A percentile compares a stretch with the other conserved stretches of the same genome.
phyloP scores from a whole-genome alignment of 2,113 vertebrate genomes.

The Pyxicephalus adspersus region DNA sequence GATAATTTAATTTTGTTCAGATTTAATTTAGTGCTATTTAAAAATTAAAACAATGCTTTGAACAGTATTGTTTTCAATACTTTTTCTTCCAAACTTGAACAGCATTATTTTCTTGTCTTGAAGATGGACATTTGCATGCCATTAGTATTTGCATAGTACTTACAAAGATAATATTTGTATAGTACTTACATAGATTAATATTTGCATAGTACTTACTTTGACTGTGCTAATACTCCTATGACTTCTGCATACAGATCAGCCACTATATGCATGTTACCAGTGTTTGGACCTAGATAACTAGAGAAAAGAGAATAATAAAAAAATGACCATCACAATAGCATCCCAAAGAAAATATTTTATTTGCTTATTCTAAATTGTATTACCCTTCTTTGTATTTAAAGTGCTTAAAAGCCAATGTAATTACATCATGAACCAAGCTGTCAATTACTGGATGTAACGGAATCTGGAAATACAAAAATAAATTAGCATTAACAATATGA shows the following conservation, averaged over 20 bases:
- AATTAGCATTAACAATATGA: not conserved
- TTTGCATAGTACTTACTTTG: constrained; percentile 93
- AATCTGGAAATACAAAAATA: constrained; percentile 76
- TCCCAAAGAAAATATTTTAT: constrained; percentile 32
- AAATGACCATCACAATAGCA: not conserved
- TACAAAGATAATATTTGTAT: too few species aligned
- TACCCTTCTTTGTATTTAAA: constrained; percentile 99
- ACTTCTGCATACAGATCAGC: constrained; percentile 98
- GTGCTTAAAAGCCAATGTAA: constrained; percentile 98
- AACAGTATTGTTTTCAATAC: too few species aligned
- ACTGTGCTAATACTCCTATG: constrained; percentile 94
- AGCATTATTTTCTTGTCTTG: too few species aligned
- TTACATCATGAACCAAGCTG: constrained; percentile 94
- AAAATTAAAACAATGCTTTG: too few species aligned
- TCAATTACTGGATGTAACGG: constrained; percentile 96
- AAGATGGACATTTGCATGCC: too few species aligned
- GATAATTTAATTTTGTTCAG: too few species aligned
- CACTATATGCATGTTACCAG: constrained; percentile 98
- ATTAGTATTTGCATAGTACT: too few species aligned
- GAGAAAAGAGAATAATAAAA: constrained; percentile 56
- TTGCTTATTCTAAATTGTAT: constrained; percentile 59
- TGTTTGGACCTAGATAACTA: constrained; percentile 97
- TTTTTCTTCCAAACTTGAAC: too few species aligned
- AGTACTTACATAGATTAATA: too few species aligned
- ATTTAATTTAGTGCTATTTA: too few species aligned